Evolutionary conservation across 2,113 vertebrate genomes (phyloP).

Genomic region (Casuarius casuarius): DNA sequence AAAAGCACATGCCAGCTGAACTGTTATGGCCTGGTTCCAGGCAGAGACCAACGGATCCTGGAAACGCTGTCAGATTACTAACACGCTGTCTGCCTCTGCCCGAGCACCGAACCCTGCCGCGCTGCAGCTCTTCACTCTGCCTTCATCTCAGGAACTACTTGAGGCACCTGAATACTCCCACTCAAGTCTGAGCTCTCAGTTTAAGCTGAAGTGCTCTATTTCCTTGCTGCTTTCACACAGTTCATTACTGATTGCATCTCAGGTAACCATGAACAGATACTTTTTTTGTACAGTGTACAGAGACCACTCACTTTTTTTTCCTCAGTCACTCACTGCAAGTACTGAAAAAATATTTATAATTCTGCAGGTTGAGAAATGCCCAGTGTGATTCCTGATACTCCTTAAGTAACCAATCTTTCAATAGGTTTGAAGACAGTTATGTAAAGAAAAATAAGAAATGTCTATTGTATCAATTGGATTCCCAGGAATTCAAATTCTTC

Average conservation of each 20-base stretch:
- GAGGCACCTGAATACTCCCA: not conserved
- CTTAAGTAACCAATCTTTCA: constrained; percentile 27
- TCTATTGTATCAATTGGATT: constrained; percentile 30
- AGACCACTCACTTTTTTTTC: constrained; percentile 4
- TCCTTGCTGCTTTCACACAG: not conserved
- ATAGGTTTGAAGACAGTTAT: constrained; percentile 18
- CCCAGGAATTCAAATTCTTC: constrained; percentile 10
- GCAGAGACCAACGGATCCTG: not conserved
- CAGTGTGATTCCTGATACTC: constrained; percentile 42
- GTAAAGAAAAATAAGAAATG: constrained; percentile 31
- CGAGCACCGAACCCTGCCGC: fast-evolving
- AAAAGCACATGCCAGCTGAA: not conserved
- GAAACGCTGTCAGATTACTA: not conserved
- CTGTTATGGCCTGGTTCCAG: not conserved
- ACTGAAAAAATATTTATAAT: not conserved
- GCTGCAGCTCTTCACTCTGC: not conserved
- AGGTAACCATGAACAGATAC: not conserved
- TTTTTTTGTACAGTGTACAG: not conserved
- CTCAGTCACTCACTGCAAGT: constrained; percentile 5
- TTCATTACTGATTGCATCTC: not conserved
- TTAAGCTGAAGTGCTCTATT: not conserved
- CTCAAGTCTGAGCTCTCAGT: not conserved
- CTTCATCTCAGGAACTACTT: not conserved
- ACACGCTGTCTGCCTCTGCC: not conserved
- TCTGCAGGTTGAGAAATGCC: constrained; percentile 12